Conservation (phyloP, 2,113 vertebrate species). For the Forbesichthys papilliferus region DNA sequence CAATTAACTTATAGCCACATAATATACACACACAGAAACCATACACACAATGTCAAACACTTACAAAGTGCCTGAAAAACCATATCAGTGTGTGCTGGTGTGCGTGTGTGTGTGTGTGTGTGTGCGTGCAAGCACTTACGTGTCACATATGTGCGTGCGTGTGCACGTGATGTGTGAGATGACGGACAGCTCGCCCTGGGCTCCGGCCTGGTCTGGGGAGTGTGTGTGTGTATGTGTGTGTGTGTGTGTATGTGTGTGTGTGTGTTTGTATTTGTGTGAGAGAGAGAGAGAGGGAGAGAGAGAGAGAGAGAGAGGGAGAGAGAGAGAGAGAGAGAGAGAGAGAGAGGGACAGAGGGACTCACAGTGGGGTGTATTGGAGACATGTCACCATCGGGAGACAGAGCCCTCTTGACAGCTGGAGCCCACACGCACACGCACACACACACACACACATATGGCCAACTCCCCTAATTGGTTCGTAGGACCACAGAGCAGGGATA, state of each 20-base stretch:
- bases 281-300: conserved; percentile 36
- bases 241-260: too few species aligned
- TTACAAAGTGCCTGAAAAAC: conserved; percentile 57
- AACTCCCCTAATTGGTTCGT: conserved; percentile 68
- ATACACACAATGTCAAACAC: conserved; percentile 21
- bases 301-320: conserved; percentile 36
- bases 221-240: conserved; percentile 41
- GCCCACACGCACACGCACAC: conserved; percentile 45
- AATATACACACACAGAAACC: neutral
- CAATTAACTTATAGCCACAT: neutral
- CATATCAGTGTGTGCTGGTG: conserved; percentile 43
- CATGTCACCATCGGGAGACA: conserved; percentile 74
- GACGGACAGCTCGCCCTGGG: conserved; percentile 68
- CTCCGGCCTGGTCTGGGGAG: conserved; percentile 44
- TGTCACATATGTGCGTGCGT: conserved; percentile 9
- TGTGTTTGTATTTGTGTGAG: too few species aligned
- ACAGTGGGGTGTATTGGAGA: conserved; percentile 68
- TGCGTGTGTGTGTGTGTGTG: conserved; percentile 25
- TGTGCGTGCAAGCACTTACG: conserved; percentile 1
- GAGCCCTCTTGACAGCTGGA: conserved; percentile 76
- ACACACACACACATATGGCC: conserved; percentile 11
- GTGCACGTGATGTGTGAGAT: conserved; percentile 43
- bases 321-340: neutral
- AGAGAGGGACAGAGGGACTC: conserved; percentile 65
- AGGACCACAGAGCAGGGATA: conserved; percentile 52